Base-by-base conservation (phyloP, 2,113 vertebrate genomes). In the Terrapene triunguis region DNA sequence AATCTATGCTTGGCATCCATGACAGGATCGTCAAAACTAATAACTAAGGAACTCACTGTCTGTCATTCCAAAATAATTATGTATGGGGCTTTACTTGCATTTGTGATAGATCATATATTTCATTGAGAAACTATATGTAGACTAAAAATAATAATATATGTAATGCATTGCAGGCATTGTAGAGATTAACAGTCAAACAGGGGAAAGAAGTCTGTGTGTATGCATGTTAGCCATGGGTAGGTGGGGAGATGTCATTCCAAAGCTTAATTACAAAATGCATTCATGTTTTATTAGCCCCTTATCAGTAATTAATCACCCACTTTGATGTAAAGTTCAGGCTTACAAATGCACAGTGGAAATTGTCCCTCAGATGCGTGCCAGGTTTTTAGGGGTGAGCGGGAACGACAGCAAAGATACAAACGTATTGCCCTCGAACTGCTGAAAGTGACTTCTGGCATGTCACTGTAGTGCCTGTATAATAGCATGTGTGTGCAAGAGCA, bases 291-390 rank as follows among this genome's bases (percentile, higher is more conserved):
- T 99, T 98, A 98, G 98, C 95, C 98, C 97, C 98, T 99, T 99
- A 99, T 99, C 98, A 98, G 99, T 98, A 99, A 99, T 98, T 99
- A 99, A 99, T 99, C 98, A 98, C 85, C 94, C 97, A 96, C 98
- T 99, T 98, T 98, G 98, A 99, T 99, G 98, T 98, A 98, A 99
- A 99, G 98, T 99, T 99, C 98, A 98, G 84, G 94, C 97, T 98
- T 98, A 97, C 96, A 98, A 98, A 99, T 98, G 96, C 96, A 97
- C 88, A 25, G 83, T 80, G 92, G 95, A 98, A 98, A 98, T 57
- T 91, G 95, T 95, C 98, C 95, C 97, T 98, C 95, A 95, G 92
- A 98, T 96, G 92, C 14, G 81, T 97, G 25, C 13, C 50, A 94
- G 87, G 59, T 87, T 96, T 96, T 93, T 96, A 87, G 93, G 93